These are phyloP conservation scores for Gymnosoma rotundatum DNA, from an alignment of 2,888 invertebrate species.

Conservation along the genomic window DNA sequence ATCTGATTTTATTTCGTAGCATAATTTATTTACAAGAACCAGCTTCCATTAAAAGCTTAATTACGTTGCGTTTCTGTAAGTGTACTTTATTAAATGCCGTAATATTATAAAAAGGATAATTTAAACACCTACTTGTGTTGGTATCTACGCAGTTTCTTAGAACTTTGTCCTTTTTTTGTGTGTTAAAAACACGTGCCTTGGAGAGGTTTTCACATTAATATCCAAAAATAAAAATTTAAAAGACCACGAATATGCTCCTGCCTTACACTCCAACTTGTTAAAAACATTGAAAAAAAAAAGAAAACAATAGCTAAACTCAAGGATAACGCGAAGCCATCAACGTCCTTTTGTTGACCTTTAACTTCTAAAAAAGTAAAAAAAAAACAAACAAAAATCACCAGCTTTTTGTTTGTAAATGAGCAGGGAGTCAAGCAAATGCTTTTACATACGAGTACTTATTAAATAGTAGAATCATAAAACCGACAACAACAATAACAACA, in stretches of 20 bases:
- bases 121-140: conserved; percentile 16
- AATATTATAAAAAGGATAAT: too few relatives aligned
- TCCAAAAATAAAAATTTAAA: conserved; percentile 18
- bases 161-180: conserved; percentile 28
- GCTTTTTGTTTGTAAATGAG: conserved; percentile 5
- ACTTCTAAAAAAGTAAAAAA: conserved; percentile 29
- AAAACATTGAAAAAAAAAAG: neutral
- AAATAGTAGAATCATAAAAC: conserved; percentile 20
- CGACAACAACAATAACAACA: conserved; percentile 35
- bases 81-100: too few relatives aligned
- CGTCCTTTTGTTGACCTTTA: conserved; percentile 79
- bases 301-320: conserved; percentile 15
- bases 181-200: conserved; percentile 72
- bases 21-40: too few relatives aligned
- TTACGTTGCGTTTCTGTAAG: too few relatives aligned
- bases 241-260: neutral
- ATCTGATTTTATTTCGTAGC: too few relatives aligned
- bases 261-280: neutral
- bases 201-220: conserved; percentile 67
- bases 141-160: conserved; percentile 38
- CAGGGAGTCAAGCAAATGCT: neutral
- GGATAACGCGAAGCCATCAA: conserved; percentile 65
- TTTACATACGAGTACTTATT: too few relatives aligned
- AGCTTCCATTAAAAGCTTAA: too few relatives aligned
- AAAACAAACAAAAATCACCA: conserved; percentile 8